These are phyloP conservation scores for Hofmannophila pseudospretella DNA, from an alignment of 2,888 invertebrate species.

Conservation along the genomic window DNA sequence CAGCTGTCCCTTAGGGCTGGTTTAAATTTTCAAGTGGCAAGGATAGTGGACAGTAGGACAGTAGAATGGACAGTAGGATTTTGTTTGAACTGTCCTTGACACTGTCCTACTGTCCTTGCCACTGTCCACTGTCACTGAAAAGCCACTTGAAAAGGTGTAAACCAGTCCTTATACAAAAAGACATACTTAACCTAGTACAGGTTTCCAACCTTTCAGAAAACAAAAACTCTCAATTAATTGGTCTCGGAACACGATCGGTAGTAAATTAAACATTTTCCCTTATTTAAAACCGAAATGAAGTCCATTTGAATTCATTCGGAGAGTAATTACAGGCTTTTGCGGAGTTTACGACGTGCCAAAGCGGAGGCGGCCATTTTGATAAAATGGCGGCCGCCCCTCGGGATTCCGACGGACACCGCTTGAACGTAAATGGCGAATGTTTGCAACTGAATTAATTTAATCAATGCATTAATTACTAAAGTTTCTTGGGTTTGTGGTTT, in stretches of 20 bases:
- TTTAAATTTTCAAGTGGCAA: too few relatives aligned
- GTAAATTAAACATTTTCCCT: slow-evolving; percentile 76
- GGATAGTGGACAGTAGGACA: too few relatives aligned
- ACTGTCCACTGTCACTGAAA: too few relatives aligned
- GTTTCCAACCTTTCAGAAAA: slow-evolving; percentile 25
- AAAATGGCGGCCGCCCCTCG: slow-evolving; percentile 50
- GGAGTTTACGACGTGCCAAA: slow-evolving; percentile 74
- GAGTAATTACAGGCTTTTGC: slow-evolving; percentile 76
- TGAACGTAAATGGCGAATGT: slow-evolving; percentile 57
- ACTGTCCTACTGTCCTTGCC: too few relatives aligned
- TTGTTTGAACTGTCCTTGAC: too few relatives aligned
- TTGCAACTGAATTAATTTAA: slow-evolving; percentile 58
- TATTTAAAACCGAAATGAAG: slow-evolving; percentile 75
- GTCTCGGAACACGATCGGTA: slow-evolving; percentile 53
- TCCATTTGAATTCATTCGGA: slow-evolving; percentile 68
- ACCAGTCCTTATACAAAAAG: too few relatives aligned
- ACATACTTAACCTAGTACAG: too few relatives aligned
- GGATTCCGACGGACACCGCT: slow-evolving; percentile 32
- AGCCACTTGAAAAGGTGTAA: too few relatives aligned
- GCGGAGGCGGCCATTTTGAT: slow-evolving; percentile 48
- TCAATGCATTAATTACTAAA: slow-evolving; percentile 57
- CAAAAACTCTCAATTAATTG: slow-evolving; percentile 72
- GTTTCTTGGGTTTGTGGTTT: slow-evolving; percentile 19
- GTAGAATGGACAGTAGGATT: too few relatives aligned
- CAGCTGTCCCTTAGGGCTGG: too few relatives aligned